These are phyloP conservation scores for Ptiloglossa arizonensis DNA, from an alignment of 1,140 invertebrate genomes.

Conservation along the genomic window DNA sequence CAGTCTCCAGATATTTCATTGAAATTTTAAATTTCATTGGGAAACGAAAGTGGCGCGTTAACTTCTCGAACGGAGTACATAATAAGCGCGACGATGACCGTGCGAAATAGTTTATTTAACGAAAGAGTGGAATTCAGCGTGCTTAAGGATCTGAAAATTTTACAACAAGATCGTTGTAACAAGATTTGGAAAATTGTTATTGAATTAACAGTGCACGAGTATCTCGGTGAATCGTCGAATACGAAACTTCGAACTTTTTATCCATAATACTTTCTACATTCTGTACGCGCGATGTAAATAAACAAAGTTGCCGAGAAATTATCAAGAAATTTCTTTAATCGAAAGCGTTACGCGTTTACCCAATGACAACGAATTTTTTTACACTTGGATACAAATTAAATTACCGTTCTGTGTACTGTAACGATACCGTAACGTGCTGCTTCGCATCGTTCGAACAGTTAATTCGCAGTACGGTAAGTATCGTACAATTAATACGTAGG, in stretches of 20 bases:
- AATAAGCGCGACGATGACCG: not conserved
- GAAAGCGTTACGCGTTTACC: too few relatives aligned
- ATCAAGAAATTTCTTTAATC: too few relatives aligned
- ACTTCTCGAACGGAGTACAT: not conserved
- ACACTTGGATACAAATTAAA: not conserved
- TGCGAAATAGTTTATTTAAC: not conserved
- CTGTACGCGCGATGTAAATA: too few relatives aligned
- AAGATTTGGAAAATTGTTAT: too few relatives aligned
- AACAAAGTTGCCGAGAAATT: too few relatives aligned
- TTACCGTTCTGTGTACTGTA: not conserved
- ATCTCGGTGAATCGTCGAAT: too few relatives aligned
- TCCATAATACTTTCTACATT: too few relatives aligned
- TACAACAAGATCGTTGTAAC: too few relatives aligned
- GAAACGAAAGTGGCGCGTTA: not conserved
- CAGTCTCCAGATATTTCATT: not conserved
- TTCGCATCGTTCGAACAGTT: not conserved
- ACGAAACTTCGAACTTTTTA: too few relatives aligned
- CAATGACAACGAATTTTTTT: too few relatives aligned
- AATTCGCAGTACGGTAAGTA: not conserved
- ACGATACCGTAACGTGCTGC: not conserved
- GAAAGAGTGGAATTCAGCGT: not conserved
- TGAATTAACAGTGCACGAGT: too few relatives aligned
- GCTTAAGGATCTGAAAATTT: not conserved
- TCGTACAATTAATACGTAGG: slow-evolving; percentile 6
- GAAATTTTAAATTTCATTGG: not conserved